These are phyloP conservation scores for Stenoptilia bipunctidactyla DNA, from an alignment of 2,888 invertebrate genomes.

Conservation along the genomic window DNA sequence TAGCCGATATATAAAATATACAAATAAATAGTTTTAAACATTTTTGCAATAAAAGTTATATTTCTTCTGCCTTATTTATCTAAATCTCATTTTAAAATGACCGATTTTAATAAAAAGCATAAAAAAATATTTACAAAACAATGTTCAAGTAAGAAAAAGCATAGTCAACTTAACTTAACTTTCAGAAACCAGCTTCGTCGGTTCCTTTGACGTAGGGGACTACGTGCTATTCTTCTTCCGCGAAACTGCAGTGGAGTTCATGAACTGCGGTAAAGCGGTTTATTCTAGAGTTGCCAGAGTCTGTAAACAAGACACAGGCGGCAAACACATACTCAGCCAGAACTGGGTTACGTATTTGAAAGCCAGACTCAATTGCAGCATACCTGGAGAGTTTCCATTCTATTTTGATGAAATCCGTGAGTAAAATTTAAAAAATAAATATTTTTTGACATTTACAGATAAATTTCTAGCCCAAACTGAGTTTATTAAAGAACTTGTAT, in stretches of 20 bases:
- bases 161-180: slow-evolving; percentile 16
- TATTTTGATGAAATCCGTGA: slow-evolving; percentile 82
- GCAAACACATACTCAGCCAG: slow-evolving; percentile 74
- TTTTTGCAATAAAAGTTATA: too few relatives aligned
- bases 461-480: too few relatives aligned
- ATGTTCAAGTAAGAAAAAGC: too few relatives aligned
- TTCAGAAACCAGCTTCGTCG: slow-evolving; percentile 80
- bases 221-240: slow-evolving; percentile 81
- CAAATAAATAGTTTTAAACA: too few relatives aligned
- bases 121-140: too few relatives aligned
- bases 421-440: too few relatives aligned
- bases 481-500: too few relatives aligned
- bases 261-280: slow-evolving; percentile 77
- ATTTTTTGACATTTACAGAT: too few relatives aligned
- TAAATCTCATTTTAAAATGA: too few relatives aligned
- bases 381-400: slow-evolving; percentile 81
- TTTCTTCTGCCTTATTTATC: too few relatives aligned
- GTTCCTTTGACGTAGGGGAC: slow-evolving; percentile 77
- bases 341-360: slow-evolving; percentile 79
- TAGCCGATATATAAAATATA: too few relatives aligned
- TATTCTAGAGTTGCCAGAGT: slow-evolving; percentile 81
- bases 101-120: too few relatives aligned
- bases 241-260: slow-evolving; percentile 77
- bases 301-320: slow-evolving; percentile 79
- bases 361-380: slow-evolving; percentile 77